A percentile compares a stretch with the other conserved stretches of the same genome.
These are phyloP conservation scores for Trissolcus brochymenae DNA, from an alignment of 2,888 invertebrate genomes.

Conservation along the genomic window DNA sequence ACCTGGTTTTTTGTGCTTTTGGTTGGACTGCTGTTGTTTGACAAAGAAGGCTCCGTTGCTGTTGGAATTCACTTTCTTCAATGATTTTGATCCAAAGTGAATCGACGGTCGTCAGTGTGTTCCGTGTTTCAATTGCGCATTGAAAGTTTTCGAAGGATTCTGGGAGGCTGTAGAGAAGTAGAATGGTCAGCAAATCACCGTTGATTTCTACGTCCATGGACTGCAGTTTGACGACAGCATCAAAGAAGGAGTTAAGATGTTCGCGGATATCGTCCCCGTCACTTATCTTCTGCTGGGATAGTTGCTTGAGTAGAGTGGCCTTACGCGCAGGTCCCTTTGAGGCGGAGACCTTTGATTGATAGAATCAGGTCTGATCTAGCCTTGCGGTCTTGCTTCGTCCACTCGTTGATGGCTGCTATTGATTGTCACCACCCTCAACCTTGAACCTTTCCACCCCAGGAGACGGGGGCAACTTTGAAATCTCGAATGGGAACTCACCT, in stretches of 20 bases:
- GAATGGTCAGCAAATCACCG: not conserved
- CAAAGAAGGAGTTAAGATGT: constrained; percentile 15
- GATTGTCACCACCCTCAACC: too few relatives aligned
- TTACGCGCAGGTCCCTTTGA: constrained; percentile 36
- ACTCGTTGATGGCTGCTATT: not conserved
- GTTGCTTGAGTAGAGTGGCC: constrained; percentile 31
- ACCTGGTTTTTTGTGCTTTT: not conserved
- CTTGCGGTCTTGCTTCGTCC: not conserved
- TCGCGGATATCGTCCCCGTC: constrained; percentile 31
- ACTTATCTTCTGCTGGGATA: constrained; percentile 32
- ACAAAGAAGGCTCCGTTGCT: not conserved
- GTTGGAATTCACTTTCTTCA: not conserved
- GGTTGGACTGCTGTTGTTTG: not conserved
- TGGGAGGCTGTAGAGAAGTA: not conserved
- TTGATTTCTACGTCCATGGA: too few relatives aligned
- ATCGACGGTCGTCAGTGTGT: not conserved
- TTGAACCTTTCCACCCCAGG: too few relatives aligned
- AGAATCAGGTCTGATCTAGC: not conserved
- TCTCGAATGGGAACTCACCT: too few relatives aligned
- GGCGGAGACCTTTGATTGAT: not conserved
- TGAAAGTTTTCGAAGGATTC: not conserved
- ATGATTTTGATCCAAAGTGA: not conserved
- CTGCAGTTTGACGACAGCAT: not conserved
- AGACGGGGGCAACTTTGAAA: too few relatives aligned
- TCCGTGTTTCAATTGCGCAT: not conserved